Evolutionary conservation across 2,113 vertebrate species (phyloP).

Genomic region (Clarias batrachus): DNA sequence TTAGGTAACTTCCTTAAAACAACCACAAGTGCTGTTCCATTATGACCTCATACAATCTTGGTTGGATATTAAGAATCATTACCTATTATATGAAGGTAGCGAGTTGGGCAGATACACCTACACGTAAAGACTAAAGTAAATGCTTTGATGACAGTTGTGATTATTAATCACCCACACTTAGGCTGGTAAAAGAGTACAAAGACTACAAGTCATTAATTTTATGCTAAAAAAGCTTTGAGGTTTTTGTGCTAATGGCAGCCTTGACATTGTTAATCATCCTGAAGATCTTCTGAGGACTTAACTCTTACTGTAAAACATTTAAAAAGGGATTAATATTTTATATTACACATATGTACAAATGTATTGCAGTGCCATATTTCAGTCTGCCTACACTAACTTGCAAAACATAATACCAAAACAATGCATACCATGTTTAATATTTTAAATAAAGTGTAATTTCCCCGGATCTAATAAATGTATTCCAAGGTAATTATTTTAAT

Average conservation of each 20-base stretch:
- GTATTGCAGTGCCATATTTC: neutral
- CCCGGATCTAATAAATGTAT: neutral
- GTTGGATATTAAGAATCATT: slow-evolving; percentile 36
- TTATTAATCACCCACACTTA: slow-evolving; percentile 20
- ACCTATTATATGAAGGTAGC: slow-evolving; percentile 10
- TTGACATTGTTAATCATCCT: slow-evolving; percentile 35
- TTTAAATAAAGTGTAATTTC: neutral
- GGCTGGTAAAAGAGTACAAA: slow-evolving; percentile 4
- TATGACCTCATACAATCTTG: slow-evolving; percentile 44
- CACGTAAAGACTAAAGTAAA: slow-evolving; percentile 31
- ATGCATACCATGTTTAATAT: neutral
- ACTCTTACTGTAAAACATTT: neutral
- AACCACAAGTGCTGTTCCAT: slow-evolving; percentile 44
- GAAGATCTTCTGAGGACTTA: slow-evolving; percentile 32
- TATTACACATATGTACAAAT: neutral
- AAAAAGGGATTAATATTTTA: neutral
- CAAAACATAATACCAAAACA: neutral
- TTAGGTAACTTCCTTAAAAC: slow-evolving; percentile 39
- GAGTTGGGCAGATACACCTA: slow-evolving; percentile 32
- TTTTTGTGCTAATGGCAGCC: slow-evolving; percentile 13
- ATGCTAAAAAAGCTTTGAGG: slow-evolving; percentile 14
- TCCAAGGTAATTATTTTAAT: neutral
- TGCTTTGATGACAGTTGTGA: slow-evolving; percentile 15
- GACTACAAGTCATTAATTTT: slow-evolving; percentile 25
- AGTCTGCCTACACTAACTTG: neutral